Conservation (phyloP, 53 echinoderm and acorn worm species). For the Echinometra lucunter region DNA sequence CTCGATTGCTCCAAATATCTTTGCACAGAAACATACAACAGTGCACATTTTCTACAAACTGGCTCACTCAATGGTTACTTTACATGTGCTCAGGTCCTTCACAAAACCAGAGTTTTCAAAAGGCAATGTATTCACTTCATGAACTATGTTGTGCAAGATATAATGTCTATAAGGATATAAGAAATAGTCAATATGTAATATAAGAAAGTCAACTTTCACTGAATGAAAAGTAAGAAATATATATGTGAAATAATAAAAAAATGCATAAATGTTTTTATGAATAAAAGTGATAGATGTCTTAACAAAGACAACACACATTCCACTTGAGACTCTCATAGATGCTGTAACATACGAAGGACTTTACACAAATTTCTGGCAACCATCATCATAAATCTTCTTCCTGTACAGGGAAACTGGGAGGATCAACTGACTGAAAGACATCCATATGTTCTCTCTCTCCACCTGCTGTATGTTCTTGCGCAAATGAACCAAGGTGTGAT, state of each 20-base stretch:
- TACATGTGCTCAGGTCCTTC: not conserved
- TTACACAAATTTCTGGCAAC: not conserved
- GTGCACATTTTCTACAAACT: not conserved
- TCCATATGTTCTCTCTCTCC: not conserved
- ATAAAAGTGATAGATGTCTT: constrained; percentile 3
- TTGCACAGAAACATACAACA: not conserved
- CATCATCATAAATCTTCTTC: constrained; percentile 17
- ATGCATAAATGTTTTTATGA: not conserved
- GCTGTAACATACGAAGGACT: not conserved
- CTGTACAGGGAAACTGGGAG: constrained; percentile 5
- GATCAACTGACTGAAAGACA: constrained; percentile 45
- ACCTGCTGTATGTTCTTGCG: constrained; percentile 10
- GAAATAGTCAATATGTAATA: not conserved
- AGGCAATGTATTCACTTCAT: not conserved
- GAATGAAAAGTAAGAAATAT: not conserved
- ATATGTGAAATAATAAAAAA: constrained; percentile 23
- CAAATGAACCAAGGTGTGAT: constrained; percentile 17
- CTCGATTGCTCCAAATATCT: not conserved
- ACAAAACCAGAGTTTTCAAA: not conserved
- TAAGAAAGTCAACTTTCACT: not conserved
- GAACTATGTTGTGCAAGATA: constrained; percentile 24
- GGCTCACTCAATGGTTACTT: not conserved
- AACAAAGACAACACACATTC: constrained; percentile 39
- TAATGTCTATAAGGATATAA: not conserved
- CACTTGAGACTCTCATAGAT: not conserved